Base-by-base conservation (phyloP, 2,797 vertebrate species). In the Capromys pilorides region DNA sequence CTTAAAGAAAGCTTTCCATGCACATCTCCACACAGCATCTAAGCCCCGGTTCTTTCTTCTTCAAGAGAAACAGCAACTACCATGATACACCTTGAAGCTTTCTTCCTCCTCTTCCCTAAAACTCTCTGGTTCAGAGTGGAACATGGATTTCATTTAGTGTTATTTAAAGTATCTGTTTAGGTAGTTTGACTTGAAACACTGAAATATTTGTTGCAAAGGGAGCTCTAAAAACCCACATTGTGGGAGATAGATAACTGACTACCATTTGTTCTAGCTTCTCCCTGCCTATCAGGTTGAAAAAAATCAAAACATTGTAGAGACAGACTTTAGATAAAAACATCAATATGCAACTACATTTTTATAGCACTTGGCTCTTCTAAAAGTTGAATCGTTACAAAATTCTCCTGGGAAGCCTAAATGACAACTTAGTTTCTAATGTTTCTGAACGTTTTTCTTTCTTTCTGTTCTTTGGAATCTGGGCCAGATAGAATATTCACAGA, bases 71-170 rank as follows among this genome's bases (percentile, higher is more conserved):
- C 2, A 4, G 3, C 26, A 64, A 33, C 86, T 69, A 33, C 57
- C 51, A 21, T 19, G 39, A n/a, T 24, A 73, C 16, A 13, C 2
- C 93, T 89, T 21, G 1, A 14, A n/a, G 83, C 54, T 5, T 13
- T 0, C 5, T 54, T 13, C 62, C 36, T 49, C 62, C 1, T 0
- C 3, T 1, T 6, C 9, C 66, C 21, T 69, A 64, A 1, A 26
- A 21, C 12, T 45, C n/a, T 31, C 11, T 13, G 0, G 14, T 11
- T 67, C 94, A 67, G 41, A 86, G 67, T 67, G 0, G 18, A 28
- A 1, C 22, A 45, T 59, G 3, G 3, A 33, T 89, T 80, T 86
- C 67, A 11, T 51, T 64, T 86, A 36, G 18, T 79, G 26, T 88
- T 75, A 45, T 92, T 24, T 24, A 28, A 89, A 89, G 78, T 22